Evolutionary conservation across 2,888 invertebrate species (phyloP), one percentile per base, ranked within the genome.

Genomic region (Dryocosmus kuriphilus): DNA sequence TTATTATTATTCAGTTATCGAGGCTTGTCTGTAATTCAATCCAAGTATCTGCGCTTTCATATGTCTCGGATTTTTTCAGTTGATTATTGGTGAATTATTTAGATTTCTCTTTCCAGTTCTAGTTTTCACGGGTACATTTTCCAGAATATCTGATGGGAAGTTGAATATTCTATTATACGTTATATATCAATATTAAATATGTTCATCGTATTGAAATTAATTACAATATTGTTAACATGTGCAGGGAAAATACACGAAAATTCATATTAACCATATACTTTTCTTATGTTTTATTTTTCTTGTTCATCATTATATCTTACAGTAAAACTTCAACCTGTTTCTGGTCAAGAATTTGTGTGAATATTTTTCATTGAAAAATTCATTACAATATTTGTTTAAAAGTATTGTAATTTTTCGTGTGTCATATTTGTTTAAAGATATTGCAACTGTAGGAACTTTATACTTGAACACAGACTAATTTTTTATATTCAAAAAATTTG

Each of bases 121-220:
- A 30, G 27, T 71, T 71, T 71, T n/a, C 51, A 71, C 30, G 46
- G n/a, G 32, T n/a, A 51, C 46, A 30, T 46, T 71, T 71, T 71
- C 46, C 30, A n/a, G 30, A 30, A 71, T 46, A 51, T 71, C 24
- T 71, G 30, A 71, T 71, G 46, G 32, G 46, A 57, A 27, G 51
- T 46, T 71, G 32, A 71, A 51, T 51, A 71, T 71, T 71, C 30
- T 71, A 51, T 71, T 19, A 71, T 51, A 46, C 51, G 71, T 71
- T 71, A 71, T 71, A 71, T 71, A 71, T 71, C 30, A 71, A 71
- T 71, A 71, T 71, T 71, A 71, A 71, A 51, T 46, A 71, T 71
- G 51, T 71, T 71, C 71, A 71, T 71, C 71, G 71, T 30, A 67
- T 46, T 30, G 7, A 51, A 71, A 71, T 27, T 71, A 51, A 30